These are phyloP conservation scores for Muscicapa striata DNA, from an alignment of 2,797 vertebrate genomes.

Conservation along the genomic window DNA sequence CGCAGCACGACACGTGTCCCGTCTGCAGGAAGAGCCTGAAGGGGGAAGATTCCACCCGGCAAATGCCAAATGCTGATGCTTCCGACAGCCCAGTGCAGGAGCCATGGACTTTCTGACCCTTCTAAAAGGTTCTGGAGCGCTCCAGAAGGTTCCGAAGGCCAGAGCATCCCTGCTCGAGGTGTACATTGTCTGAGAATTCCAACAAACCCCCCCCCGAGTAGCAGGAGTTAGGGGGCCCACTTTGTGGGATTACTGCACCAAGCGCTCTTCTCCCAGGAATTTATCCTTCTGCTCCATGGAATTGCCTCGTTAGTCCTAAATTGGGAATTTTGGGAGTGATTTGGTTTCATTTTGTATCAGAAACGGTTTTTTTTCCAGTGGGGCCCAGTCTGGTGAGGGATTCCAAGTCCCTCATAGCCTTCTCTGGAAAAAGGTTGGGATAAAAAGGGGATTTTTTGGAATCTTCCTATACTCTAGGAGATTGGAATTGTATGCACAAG, in stretches of 20 bases:
- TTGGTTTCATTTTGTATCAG: not conserved
- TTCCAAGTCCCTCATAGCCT: not conserved
- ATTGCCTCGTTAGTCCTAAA: not conserved
- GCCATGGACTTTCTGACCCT: slow-evolving; percentile 92
- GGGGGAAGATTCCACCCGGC: slow-evolving; percentile 89
- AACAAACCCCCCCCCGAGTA: not conserved
- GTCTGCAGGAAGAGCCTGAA: slow-evolving; percentile 96
- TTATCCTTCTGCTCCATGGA: not conserved
- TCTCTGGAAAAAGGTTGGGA: not conserved
- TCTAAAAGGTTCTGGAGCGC: not conserved
- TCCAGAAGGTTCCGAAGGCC: not conserved
- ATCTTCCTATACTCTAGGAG: not conserved
- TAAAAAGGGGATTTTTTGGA: not conserved
- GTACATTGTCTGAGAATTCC: slow-evolving; percentile 62
- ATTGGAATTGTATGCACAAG: not conserved
- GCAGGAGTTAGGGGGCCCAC: not conserved
- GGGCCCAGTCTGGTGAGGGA: not conserved
- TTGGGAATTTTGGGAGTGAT: not conserved
- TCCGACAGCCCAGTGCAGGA: slow-evolving; percentile 88
- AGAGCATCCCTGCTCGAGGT: not conserved
- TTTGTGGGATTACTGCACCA: not conserved
- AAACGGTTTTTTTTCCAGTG: not conserved
- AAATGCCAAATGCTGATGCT: slow-evolving; percentile 78
- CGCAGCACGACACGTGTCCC: slow-evolving; percentile 92
- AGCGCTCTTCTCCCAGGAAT: not conserved